These are phyloP conservation scores for Nematopogon swammerdamellus DNA, from an alignment of 2,888 invertebrate genomes.

Conservation along the genomic window DNA sequence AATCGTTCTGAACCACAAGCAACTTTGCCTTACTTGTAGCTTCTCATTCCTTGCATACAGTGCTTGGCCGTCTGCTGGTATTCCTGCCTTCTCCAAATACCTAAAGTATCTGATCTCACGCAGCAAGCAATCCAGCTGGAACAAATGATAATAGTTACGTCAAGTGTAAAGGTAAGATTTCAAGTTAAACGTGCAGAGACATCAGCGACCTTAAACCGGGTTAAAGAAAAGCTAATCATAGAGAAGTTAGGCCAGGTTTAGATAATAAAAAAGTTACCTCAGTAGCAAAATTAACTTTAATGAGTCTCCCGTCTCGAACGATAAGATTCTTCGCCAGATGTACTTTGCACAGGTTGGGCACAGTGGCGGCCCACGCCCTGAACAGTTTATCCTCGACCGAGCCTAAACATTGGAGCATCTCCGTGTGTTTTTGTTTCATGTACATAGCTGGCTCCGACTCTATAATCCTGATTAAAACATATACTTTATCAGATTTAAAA, in stretches of 20 bases:
- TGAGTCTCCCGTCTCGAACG: conserved; percentile 47
- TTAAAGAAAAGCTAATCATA: too few species aligned
- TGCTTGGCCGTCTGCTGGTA: conserved; percentile 59
- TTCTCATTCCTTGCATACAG: conserved; percentile 68
- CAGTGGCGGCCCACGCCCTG: conserved; percentile 64
- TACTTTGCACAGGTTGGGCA: conserved; percentile 60
- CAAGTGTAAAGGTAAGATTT: too few species aligned
- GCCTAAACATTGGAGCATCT: conserved; percentile 64
- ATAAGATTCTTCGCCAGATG: conserved; percentile 63
- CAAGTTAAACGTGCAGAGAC: too few species aligned
- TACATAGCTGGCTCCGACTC: conserved; percentile 55
- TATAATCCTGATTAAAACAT: conserved; percentile 46
- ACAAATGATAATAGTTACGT: neutral
- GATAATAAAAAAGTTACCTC: conserved; percentile 38
- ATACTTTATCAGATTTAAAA: too few species aligned
- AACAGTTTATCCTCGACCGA: conserved; percentile 61
- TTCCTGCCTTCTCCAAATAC: conserved; percentile 60
- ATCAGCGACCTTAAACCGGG: too few species aligned
- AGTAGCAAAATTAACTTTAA: conserved; percentile 66
- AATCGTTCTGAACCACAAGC: too few species aligned
- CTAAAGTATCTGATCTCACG: conserved; percentile 80
- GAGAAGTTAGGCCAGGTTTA: too few species aligned
- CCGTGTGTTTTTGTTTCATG: conserved; percentile 58
- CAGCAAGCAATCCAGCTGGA: conserved; percentile 67
- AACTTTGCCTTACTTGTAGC: conserved; percentile 55